A percentile compares a stretch with the other conserved stretches of the same genome.
Conservation (phyloP, 2,113 vertebrate genomes). For the Narcine bancroftii region DNA sequence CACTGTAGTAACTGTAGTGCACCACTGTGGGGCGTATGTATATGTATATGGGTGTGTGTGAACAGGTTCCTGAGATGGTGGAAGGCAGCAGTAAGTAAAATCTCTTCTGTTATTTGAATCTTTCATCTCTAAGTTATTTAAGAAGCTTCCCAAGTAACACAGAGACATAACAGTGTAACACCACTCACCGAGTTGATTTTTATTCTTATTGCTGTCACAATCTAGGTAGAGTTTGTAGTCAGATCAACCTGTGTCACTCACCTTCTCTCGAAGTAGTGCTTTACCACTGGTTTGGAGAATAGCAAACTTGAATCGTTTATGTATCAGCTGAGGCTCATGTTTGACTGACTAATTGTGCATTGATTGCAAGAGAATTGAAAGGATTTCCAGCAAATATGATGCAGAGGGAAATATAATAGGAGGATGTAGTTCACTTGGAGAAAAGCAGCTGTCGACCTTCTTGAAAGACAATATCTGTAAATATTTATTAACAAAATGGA, state of each 20-base stretch:
- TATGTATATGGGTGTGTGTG: too few species aligned
- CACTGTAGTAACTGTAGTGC: too few species aligned
- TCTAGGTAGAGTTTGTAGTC: neutral
- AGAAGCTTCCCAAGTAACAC: too few species aligned
- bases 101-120: too few species aligned
- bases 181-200: too few species aligned
- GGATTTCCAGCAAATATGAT: neutral
- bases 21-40: too few species aligned
- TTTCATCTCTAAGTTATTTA: too few species aligned
- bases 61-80: too few species aligned
- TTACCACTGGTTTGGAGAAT: neutral
- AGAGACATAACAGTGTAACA: too few species aligned
- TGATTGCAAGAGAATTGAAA: neutral
- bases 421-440: neutral
- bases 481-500: neutral
- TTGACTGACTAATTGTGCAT: neutral
- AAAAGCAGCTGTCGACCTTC: neutral
- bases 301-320: neutral
- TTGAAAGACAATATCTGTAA: neutral
- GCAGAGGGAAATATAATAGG: neutral
- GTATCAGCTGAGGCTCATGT: neutral
- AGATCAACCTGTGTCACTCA: neutral
- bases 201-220: neutral
- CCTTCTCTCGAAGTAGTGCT: neutral
- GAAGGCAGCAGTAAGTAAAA: too few species aligned